Evolutionary conservation across 2,113 vertebrate genomes (phyloP).

Genomic region (Calyptomena viridis): DNA sequence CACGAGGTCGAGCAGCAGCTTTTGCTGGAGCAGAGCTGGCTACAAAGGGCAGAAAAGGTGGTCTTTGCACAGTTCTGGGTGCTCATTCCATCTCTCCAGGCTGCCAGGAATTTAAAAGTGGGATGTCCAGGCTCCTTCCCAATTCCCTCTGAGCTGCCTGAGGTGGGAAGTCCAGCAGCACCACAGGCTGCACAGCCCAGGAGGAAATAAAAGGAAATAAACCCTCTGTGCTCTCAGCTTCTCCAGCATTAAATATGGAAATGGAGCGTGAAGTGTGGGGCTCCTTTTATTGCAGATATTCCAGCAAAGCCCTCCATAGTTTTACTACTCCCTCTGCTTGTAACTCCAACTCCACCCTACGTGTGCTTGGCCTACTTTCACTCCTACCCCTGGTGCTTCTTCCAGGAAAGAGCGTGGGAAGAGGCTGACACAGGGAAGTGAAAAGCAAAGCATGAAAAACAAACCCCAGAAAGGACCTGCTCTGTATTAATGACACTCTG

Average conservation of each 20-base stretch:
- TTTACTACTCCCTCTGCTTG: background rate
- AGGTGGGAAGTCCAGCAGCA: background rate
- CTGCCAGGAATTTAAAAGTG: background rate
- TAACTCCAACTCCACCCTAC: background rate
- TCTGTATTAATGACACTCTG: background rate
- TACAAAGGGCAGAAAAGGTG: background rate
- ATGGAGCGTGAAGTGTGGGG: fast-evolving
- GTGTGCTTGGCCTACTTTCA: background rate
- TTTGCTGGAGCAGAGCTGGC: background rate
- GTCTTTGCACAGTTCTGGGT: background rate
- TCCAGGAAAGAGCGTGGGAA: background rate
- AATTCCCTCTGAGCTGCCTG: background rate
- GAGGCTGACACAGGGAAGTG: background rate
- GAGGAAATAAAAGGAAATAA: background rate
- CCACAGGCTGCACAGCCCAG: background rate
- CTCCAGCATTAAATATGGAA: background rate
- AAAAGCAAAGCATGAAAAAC: background rate
- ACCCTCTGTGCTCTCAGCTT: background rate
- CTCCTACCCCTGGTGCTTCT: background rate
- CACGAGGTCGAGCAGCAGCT: background rate
- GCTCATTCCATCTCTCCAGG: background rate
- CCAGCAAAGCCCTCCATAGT: background rate
- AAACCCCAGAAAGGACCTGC: background rate
- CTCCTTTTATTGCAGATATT: background rate
- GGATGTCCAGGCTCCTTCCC: background rate